These are phyloP conservation scores for Myopa tessellatipennis DNA, from an alignment of 2,888 invertebrate genomes.

Conservation along the genomic window DNA sequence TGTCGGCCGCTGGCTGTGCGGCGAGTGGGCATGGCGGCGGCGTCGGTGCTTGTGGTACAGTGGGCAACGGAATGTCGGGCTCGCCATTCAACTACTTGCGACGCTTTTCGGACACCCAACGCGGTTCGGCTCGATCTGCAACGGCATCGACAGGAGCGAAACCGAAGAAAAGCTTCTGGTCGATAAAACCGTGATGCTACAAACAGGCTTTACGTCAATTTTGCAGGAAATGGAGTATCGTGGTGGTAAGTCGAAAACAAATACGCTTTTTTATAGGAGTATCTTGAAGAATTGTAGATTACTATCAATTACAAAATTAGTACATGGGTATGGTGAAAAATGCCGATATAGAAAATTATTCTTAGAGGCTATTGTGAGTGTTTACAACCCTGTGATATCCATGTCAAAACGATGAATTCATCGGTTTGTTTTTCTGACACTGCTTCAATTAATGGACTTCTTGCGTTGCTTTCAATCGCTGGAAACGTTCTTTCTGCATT, in stretches of 20 bases:
- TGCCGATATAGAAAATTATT: too few relatives aligned
- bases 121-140: conserved; percentile 60
- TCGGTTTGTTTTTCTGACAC: too few relatives aligned
- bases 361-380: too few relatives aligned
- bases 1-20: conserved; percentile 40
- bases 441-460: conserved; percentile 27
- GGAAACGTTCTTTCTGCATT: neutral
- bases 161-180: conserved; percentile 68
- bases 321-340: too few relatives aligned
- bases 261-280: too few relatives aligned
- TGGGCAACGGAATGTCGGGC: conserved; percentile 46
- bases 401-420: too few relatives aligned
- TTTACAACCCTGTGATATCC: too few relatives aligned
- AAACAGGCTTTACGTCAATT: conserved; percentile 62
- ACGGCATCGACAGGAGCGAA: conserved; percentile 61
- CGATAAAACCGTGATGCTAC: conserved; percentile 68
- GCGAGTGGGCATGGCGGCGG: conserved; percentile 26
- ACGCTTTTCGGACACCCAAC: conserved; percentile 65
- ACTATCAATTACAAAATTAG: too few relatives aligned
- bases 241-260: conserved; percentile 62
- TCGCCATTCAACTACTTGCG: conserved; percentile 65
- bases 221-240: conserved; percentile 64
- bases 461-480: conserved; percentile 38
- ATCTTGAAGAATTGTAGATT: too few relatives aligned
- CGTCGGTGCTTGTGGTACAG: conserved; percentile 20